These are phyloP conservation scores for Mareca strepera DNA, from an alignment of 2,797 vertebrate species.

Conservation along the genomic window DNA sequence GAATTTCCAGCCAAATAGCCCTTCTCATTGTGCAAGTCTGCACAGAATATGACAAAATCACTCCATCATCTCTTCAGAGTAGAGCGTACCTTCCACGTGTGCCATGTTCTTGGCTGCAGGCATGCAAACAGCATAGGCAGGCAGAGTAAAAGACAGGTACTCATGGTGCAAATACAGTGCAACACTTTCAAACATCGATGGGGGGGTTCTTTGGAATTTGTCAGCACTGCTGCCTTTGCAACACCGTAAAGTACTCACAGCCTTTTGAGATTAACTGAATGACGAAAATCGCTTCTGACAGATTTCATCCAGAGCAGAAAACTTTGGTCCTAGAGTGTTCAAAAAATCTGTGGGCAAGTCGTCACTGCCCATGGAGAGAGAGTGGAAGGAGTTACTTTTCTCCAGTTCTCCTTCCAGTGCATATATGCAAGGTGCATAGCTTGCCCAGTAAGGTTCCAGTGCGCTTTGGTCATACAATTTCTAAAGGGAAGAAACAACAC, in stretches of 20 bases:
- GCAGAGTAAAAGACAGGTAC: neutral
- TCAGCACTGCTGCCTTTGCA: neutral
- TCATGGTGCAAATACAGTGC: neutral
- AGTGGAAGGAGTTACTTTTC: slow-evolving; percentile 60
- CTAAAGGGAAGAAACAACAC: slow-evolving; percentile 59
- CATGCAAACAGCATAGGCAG: neutral
- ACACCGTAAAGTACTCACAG: neutral
- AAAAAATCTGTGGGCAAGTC: slow-evolving; percentile 71
- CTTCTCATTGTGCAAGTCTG: neutral
- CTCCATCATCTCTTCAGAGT: neutral
- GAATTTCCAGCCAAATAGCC: neutral
- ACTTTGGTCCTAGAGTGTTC: slow-evolving; percentile 76
- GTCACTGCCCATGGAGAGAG: slow-evolving; percentile 49
- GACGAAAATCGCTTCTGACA: neutral
- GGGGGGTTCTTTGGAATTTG: neutral
- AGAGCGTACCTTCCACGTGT: neutral
- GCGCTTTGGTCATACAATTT: slow-evolving; percentile 19
- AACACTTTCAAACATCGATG: neutral
- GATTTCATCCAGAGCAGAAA: slow-evolving; percentile 70
- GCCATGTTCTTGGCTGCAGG: neutral
- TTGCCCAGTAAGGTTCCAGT: neutral
- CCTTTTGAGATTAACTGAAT: neutral
- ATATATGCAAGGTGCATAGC: slow-evolving; percentile 58
- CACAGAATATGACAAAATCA: neutral
- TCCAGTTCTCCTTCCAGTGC: slow-evolving; percentile 77